Percentiles rank a stretch among this genome's conserved stretches.
Conservation (phyloP, 2,113 vertebrate species). For the Lophochroa leadbeateri region DNA sequence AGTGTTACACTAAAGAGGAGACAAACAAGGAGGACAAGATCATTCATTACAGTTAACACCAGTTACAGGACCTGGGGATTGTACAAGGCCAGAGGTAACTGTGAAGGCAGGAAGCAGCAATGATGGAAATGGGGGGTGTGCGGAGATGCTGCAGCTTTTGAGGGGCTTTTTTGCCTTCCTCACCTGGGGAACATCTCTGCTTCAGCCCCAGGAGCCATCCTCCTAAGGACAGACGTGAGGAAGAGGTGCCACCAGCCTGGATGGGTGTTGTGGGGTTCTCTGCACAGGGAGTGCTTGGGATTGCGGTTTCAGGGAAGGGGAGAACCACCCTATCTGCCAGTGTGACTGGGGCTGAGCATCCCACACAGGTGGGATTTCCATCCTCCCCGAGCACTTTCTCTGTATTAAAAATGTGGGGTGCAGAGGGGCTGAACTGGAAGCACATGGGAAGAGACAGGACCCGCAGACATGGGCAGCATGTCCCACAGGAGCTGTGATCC, state of each 20-base stretch:
- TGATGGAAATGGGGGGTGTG: accelerated
- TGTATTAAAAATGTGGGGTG: background rate
- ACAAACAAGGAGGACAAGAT: slow-evolving; percentile 61
- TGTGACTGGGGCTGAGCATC: background rate
- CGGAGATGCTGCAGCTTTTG: background rate
- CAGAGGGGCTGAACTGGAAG: background rate
- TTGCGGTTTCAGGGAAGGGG: background rate
- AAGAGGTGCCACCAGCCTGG: background rate
- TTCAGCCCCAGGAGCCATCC: background rate
- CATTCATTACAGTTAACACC: slow-evolving; percentile 52
- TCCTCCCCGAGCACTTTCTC: background rate
- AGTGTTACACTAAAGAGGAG: slow-evolving; percentile 61
- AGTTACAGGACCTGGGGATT: slow-evolving; percentile 3
- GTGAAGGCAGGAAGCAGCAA: background rate
- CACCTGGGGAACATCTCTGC: background rate
- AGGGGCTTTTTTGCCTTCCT: background rate
- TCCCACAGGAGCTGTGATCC: background rate
- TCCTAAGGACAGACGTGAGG: background rate
- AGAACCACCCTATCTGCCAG: background rate
- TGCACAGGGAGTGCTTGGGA: background rate
- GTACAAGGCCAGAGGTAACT: background rate
- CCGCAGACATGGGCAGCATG: accelerated
- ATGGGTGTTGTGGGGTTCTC: background rate
- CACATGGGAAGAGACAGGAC: background rate
- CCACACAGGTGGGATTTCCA: background rate